Percentiles rank a stretch among this genome's conserved stretches.
Conservation (phyloP, 92 coral and sea anemone species). For the Zoanthus sociatus region DNA sequence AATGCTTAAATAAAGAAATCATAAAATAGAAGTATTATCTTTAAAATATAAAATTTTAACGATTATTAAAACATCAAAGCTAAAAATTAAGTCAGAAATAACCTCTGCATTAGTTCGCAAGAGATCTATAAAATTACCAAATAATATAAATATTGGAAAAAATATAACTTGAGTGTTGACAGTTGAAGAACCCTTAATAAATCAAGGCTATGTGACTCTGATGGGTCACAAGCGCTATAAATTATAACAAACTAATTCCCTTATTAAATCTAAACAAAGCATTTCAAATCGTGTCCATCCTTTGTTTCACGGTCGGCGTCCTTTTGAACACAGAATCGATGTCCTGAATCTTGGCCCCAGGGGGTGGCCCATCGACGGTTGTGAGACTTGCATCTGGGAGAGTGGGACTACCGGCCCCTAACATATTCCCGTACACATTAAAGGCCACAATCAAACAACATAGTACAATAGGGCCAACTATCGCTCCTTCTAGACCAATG, state of each 20-base stretch:
- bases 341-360: conserved; percentile 11
- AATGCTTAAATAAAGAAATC: no score
- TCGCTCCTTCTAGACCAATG: conserved; percentile 96
- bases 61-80: no score
- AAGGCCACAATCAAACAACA: conserved; percentile 97
- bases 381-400: conserved; percentile 51
- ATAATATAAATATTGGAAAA: no score
- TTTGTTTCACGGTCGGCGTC: conserved; percentile 4
- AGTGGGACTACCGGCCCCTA: conserved; percentile 74
- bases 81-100: no score
- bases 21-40: no score
- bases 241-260: not conserved
- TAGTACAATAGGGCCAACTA: conserved; percentile 96
- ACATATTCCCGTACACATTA: conserved; percentile 88
- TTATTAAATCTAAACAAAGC: not conserved
- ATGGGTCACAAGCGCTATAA: no score
- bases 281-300: conserved; percentile 11
- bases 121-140: no score
- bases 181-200: no score
- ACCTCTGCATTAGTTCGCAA: no score
- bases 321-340: conserved; percentile 13
- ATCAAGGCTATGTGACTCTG: no score
- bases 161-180: no score
- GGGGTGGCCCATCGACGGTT: conserved; percentile 61
- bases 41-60: no score